Evolutionary conservation across 53 echinoderm and acorn worm species (phyloP), one percentile per base, ranked within the genome.

Genomic region (Stichopus horrens): DNA sequence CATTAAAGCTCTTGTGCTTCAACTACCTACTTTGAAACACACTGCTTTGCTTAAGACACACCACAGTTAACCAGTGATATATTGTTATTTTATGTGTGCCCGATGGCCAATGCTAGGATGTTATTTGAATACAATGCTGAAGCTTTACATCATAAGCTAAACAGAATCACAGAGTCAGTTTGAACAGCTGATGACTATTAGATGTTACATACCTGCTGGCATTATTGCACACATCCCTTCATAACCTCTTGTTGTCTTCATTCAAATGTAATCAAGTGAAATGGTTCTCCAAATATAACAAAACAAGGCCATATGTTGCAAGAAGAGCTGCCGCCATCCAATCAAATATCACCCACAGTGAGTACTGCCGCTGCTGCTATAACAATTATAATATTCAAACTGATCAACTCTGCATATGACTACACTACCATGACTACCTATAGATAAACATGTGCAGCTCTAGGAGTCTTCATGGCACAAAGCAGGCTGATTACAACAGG

Each of bases 171-270:
- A 13, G 16, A 13, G 16, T 13, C 63, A 16, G 63, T 63, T 63
- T 63, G 63, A 63, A 63, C 63, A 63, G 63, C 63, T 63, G 63
- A 63, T 16, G 16, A 63, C 63, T 63, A 16, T 63, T 10, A 63
- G 63, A 63, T 37, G 63, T 16, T 63, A 63, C 63, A 10, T 63
- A 63, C 63, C 63, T 63, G 63, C 63, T 9, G 63, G 63, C 63
- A 63, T 63, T 63, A 63, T 63, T 63, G 63, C 63, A 63, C 63
- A 63, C 63, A 63, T 63, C 63, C 63, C 63, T 63, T 63, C 63
- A 9, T 13, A 4, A 63, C 11, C 63, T 63, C 16, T 63, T 63
- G 60, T 60, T 60, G 11, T 63, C 16, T 16, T 63, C 63, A 4
- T 16, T 63, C 63, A 63, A 63, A 63, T 63, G 63, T 63, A 63